A percentile compares a stretch with the other conserved stretches of the same genome.
Conservation (phyloP, 2,113 vertebrate species). For the Pagrus major region DNA sequence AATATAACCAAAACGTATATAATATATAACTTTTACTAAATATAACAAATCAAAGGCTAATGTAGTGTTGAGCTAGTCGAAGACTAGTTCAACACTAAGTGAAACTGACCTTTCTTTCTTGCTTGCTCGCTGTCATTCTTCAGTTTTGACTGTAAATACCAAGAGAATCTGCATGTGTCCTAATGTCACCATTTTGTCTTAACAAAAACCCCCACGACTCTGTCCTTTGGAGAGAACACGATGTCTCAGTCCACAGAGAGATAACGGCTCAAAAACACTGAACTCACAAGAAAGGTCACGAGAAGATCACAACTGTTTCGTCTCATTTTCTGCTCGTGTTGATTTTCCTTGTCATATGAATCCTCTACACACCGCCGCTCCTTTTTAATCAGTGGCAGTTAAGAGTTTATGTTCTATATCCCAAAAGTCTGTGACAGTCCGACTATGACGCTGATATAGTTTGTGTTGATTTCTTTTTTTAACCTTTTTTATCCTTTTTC, state of each 20-base stretch:
- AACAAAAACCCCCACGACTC: slow-evolving; percentile 20
- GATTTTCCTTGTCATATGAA: not conserved
- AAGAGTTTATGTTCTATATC: not conserved
- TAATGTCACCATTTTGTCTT: slow-evolving; percentile 34
- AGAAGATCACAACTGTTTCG: not conserved
- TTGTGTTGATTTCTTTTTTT: too few species aligned
- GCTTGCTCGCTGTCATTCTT: not conserved
- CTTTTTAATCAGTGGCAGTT: too few species aligned
- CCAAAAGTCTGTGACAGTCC: not conserved
- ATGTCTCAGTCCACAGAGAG: slow-evolving; percentile 14
- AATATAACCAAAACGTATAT: not conserved
- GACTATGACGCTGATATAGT: not conserved
- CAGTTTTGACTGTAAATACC: slow-evolving; percentile 27
- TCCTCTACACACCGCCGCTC: not conserved
- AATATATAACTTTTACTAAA: too few species aligned
- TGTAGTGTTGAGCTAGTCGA: too few species aligned
- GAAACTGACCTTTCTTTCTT: too few species aligned
- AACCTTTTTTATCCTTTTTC: too few species aligned
- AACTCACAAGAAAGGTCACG: slow-evolving; percentile 2
- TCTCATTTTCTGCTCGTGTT: not conserved
- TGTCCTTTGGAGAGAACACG: slow-evolving; percentile 4
- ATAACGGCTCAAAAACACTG: slow-evolving; percentile 1
- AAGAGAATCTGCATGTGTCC: slow-evolving; percentile 8
- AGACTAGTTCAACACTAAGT: too few species aligned
- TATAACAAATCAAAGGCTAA: not conserved